phyloP scores from a whole-genome alignment of 2,888 invertebrate genomes.

The Proisotoma minuta region DNA sequence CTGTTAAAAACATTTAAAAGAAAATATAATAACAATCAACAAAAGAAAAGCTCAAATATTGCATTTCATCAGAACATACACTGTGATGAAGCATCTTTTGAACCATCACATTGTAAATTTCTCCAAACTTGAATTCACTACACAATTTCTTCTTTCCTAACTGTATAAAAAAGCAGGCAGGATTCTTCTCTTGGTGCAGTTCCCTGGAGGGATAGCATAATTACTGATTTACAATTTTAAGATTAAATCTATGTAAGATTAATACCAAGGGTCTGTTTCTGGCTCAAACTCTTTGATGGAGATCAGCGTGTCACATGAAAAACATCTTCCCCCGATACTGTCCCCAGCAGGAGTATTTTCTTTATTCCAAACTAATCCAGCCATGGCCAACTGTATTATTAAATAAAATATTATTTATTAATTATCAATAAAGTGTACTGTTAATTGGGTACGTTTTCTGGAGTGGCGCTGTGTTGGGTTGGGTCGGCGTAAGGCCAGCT shows the following conservation, averaged over 20 bases:
- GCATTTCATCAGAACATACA: not conserved
- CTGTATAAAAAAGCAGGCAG: not conserved
- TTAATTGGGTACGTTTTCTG: not conserved
- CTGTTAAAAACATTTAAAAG: too few relatives aligned
- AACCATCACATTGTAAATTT: not conserved
- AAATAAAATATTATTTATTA: not conserved
- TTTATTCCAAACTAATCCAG: constrained; percentile 1
- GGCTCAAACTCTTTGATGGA: not conserved
- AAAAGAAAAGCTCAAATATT: too few relatives aligned
- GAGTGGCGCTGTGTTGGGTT: not conserved
- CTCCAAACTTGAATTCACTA: not conserved
- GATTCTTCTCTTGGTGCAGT: not conserved
- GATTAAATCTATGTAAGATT: not conserved
- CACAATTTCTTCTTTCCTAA: not conserved
- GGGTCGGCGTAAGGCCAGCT: constrained; percentile 17
- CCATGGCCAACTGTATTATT: constrained; percentile 13
- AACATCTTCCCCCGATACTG: not conserved
- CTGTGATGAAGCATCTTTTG: not conserved
- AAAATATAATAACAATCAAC: too few relatives aligned
- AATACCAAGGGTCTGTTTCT: constrained; percentile 19
- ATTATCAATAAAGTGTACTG: not conserved
- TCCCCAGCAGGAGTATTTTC: not conserved
- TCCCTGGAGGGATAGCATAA: not conserved
- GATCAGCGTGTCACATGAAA: not conserved
- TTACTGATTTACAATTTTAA: not conserved